Percentiles rank a stretch among this genome's conserved stretches.
phyloP scores from a whole-genome alignment of 2,797 vertebrate genomes.

The Lemur catta region DNA sequence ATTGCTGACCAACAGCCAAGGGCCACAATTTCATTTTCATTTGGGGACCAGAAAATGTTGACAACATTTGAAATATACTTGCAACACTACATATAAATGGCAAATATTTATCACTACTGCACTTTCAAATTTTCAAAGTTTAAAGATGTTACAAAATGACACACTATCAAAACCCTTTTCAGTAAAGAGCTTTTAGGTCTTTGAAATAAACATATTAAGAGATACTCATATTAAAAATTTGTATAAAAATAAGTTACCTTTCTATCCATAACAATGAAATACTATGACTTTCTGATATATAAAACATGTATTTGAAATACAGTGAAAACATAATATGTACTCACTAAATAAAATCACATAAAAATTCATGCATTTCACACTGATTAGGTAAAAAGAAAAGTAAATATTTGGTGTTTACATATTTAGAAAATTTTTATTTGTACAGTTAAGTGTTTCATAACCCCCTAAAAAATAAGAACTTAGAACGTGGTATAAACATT shows the following conservation, averaged over 20 bases:
- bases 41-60: not conserved
- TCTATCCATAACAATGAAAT: constrained; percentile 29
- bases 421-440: constrained; percentile 5
- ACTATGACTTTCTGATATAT: not conserved
- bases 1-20: constrained; percentile 26
- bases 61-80: constrained; percentile 32
- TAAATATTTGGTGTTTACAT: constrained; percentile 28
- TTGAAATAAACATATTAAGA: constrained; percentile 36
- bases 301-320: constrained; percentile 25
- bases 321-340: constrained; percentile 2
- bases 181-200: not conserved
- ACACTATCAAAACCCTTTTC: constrained; percentile 28
- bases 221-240: constrained; percentile 31
- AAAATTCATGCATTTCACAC: not conserved
- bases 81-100: constrained; percentile 26
- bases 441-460: constrained; percentile 10
- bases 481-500: constrained; percentile 24
- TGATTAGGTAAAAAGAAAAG: not conserved
- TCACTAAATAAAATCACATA: constrained; percentile 14
- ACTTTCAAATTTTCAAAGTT: constrained; percentile 41
- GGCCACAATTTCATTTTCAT: constrained; percentile 45
- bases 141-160: constrained; percentile 20
- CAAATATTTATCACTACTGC: constrained; percentile 1
- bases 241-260: constrained; percentile 41
- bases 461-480: constrained; percentile 23